Base-by-base conservation (phyloP, 2,113 vertebrate species). In the Spea multiplicata region DNA sequence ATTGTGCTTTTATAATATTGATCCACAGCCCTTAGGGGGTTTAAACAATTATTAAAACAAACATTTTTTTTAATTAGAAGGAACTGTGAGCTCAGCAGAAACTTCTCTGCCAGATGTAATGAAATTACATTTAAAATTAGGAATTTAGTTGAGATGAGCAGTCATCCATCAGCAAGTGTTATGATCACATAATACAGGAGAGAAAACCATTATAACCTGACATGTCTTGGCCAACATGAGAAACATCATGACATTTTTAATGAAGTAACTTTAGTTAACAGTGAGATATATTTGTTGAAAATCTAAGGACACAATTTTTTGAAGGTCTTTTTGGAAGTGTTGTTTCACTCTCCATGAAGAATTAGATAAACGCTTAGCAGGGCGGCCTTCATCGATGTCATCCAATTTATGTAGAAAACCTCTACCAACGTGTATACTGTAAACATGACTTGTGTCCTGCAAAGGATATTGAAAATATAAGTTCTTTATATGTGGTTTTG, bases 81-180 rank as follows among this genome's bases (percentile, higher is more conserved):
- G 14, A 61, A 61, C 14, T 61, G 59, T n/a, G 14, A 61, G 14
- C 59, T 61, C 59, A 61, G 59, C 59, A 61, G 14, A 61, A 61
- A 61, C 8, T 12, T n/a, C 8, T 61, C 59, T 61, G 9, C 66
- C 71, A 84, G 73, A 78, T 45, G 76, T 2, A 72, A 82, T 81
- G 80, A 75, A 73, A 77, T 85, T 84, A 84, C 83, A 85, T 84
- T 83, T 84, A 87, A 86, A 69, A 68, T 81, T 86, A 86, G 55
- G 3, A 9, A 67, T 45, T 53, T 30, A 50, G 48, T 2, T 14
- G 62, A 65, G 44, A 53, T 68, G 17, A 46, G 73, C 17, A 66
- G 30, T 65, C 9, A 52, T 7, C 10, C 65, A 66, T 66, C 44
- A 75, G 6, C 65, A 67, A 30, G 12, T 13, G 49, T 16, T 67